A percentile compares a stretch with the other conserved stretches of the same genome.
Conservation (phyloP, 2,113 vertebrate genomes). For the Morone chrysops region DNA sequence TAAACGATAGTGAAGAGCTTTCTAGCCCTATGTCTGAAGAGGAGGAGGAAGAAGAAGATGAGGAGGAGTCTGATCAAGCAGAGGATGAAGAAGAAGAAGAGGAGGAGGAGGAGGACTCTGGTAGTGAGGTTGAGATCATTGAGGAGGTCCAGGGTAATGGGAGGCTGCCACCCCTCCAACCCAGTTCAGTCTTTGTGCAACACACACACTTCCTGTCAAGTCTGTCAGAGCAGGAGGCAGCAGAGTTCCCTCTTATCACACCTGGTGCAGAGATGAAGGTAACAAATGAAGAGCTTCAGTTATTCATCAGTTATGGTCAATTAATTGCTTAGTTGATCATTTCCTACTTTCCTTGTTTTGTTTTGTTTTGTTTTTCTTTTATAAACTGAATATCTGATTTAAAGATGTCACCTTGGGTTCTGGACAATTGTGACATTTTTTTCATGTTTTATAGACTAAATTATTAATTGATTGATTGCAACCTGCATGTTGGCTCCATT, state of each 20-base stretch:
- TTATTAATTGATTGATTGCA: not conserved
- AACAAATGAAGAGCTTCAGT: constrained; percentile 4
- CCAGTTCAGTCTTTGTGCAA: constrained; percentile 69
- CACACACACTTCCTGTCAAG: constrained; percentile 74
- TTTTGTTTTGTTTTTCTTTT: not conserved
- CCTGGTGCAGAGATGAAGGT: constrained; percentile 76
- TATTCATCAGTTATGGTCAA: not conserved
- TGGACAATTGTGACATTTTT: not conserved
- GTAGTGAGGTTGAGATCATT: constrained; percentile 84
- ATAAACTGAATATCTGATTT: not conserved
- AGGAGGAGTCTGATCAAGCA: constrained; percentile 73
- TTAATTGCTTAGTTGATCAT: not conserved
- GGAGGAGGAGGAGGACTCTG: constrained; percentile 73
- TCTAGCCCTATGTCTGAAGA: constrained; percentile 72
- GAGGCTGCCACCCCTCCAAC: constrained; percentile 61
- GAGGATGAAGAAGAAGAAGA: constrained; percentile 73
- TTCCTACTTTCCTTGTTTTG: not conserved
- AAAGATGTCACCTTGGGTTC: not conserved
- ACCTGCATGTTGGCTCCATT: not conserved
- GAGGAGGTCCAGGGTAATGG: constrained; percentile 83
- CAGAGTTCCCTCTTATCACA: constrained; percentile 76
- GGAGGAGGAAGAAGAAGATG: constrained; percentile 31
- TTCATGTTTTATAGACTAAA: not conserved
- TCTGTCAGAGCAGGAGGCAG: constrained; percentile 72
- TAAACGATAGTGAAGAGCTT: constrained; percentile 84